Conservation (phyloP, 2,113 vertebrate species). For the Chionomys nivalis region DNA sequence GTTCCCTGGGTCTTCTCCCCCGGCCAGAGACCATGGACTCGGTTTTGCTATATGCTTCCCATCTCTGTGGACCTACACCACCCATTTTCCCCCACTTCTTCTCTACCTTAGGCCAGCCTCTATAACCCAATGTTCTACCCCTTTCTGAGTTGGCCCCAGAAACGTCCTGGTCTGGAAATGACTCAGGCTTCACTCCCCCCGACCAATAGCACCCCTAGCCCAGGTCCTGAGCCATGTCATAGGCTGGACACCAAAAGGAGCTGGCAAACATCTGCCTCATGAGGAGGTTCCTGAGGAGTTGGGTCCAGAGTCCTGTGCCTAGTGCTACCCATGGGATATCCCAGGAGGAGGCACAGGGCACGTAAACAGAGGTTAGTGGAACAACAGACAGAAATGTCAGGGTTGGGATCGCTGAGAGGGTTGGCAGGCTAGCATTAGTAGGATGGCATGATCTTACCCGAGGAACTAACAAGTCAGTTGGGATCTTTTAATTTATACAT, state of each 20-base stretch:
- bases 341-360: neutral
- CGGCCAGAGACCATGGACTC: neutral
- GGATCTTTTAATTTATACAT: neutral
- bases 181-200: constrained; percentile 60
- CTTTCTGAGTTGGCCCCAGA: constrained; percentile 48
- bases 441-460: neutral
- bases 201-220: neutral
- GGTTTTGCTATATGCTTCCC: neutral
- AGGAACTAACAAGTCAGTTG: neutral
- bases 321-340: neutral
- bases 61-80: neutral
- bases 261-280: neutral
- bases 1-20: neutral
- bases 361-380: neutral
- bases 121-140: constrained; percentile 55
- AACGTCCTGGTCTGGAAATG: constrained; percentile 63
- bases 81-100: neutral
- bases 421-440: neutral
- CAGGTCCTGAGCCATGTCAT: neutral
- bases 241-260: neutral
- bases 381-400: neutral
- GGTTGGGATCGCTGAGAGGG: neutral
- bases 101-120: neutral
- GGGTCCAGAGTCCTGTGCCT: neutral
- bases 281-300: neutral